Evolutionary conservation across 2,797 vertebrate species (phyloP).

Genomic region (Taeniopygia guttata): DNA sequence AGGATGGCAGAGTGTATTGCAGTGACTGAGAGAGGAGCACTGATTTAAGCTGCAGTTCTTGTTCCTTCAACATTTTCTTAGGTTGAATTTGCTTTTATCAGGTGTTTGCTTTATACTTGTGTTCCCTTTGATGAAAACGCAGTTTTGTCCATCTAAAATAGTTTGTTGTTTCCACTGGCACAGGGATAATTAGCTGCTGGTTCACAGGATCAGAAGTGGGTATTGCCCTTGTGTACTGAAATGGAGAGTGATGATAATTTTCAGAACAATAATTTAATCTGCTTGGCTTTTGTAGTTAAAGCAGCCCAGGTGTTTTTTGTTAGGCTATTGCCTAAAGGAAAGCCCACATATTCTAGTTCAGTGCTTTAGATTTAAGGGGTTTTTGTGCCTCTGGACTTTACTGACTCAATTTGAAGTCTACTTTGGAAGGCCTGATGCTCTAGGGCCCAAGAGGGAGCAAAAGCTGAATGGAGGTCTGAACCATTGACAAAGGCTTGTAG

Average conservation of each 20-base stretch:
- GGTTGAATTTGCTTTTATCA: not conserved
- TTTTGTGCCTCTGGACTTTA: not conserved
- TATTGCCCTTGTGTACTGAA: not conserved
- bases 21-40: not conserved
- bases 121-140: not conserved
- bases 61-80: not conserved
- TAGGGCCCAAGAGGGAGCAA: not conserved
- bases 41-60: not conserved
- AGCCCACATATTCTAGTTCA: not conserved
- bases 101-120: not conserved
- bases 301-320: not conserved
- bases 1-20: not conserved
- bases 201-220: not conserved
- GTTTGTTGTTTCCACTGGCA: not conserved
- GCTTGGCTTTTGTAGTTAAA: not conserved
- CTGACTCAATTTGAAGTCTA: not conserved
- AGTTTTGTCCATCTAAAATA: not conserved
- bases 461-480: not conserved
- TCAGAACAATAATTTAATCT: not conserved
- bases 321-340: not conserved
- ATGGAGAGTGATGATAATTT: not conserved
- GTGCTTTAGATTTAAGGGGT: not conserved
- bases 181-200: not conserved
- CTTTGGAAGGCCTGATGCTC: not conserved
- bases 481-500: not conserved